Base-by-base conservation (phyloP, 2,888 invertebrate species). In the Torymus texanus region DNA sequence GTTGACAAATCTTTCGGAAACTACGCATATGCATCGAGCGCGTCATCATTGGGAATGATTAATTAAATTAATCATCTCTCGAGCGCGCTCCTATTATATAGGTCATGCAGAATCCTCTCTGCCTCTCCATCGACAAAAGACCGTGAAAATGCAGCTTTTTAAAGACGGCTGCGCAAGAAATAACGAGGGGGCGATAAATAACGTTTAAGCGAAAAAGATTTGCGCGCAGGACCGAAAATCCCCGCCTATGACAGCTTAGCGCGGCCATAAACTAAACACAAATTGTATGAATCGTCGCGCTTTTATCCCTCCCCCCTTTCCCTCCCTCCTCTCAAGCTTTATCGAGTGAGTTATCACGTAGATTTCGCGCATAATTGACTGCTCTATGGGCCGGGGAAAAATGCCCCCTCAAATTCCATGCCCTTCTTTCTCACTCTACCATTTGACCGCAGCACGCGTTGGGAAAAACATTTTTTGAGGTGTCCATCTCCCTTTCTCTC, bases 331-430 rank as follows among this genome's bases (percentile, higher is more conserved):
- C 24, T 18, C 18, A 24, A 51, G 61, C 66, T 82, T 79, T 78
- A 78, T 82, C 78, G 75, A 72, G 71, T 82, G 74, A 82, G 80
- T 82, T 82, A 82, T 80, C 59, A 66, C 78, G 71, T 59, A 66
- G 72, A 72, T 75, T 81, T 78, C 65, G 24, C 78, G 75, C 78
- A 80, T 82, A 78, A 82, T 80, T 81, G 79, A 81, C 71, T 75
- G 59, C 78, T 74, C 75, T 61, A 66, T 79, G 81, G 66, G 12
- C 29, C 74, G 70, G 16, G 51, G 14, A 62, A 65, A 72, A 75
- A 81, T 75, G 56, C 56, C 61, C 66, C 14, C 58, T 50, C 56
- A 66, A 16, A 51, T 70, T 67, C 61, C 71, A 11, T 56, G 56
- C 29, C 13, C 59, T 55, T 67, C 41, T 67, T 12, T 55, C 11